These are phyloP conservation scores for Schizopygopsis pylzovi DNA, from an alignment of 2,797 vertebrate species.

Conservation along the genomic window DNA sequence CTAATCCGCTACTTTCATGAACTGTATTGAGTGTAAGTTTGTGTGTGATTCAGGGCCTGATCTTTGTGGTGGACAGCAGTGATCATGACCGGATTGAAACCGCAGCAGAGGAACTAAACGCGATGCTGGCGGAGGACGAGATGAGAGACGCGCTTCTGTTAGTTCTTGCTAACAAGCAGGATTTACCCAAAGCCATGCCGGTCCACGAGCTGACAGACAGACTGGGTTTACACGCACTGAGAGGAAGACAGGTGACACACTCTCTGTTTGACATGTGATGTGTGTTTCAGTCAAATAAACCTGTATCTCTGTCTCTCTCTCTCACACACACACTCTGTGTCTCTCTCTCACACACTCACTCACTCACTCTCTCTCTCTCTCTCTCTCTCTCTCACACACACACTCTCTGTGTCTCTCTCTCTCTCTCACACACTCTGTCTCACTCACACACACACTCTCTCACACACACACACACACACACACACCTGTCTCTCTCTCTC, in stretches of 20 bases:
- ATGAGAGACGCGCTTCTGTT: constrained; percentile 49
- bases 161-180: constrained; percentile 59
- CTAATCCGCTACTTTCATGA: neutral
- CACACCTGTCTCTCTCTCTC: too few relatives aligned
- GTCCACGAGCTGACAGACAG: constrained; percentile 46
- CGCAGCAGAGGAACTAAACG: constrained; percentile 38
- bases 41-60: constrained; percentile 52
- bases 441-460: too few relatives aligned
- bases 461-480: too few relatives aligned
- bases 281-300: neutral
- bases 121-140: constrained; percentile 49
- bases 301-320: too few relatives aligned
- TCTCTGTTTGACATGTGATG: neutral
- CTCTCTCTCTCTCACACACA: too few relatives aligned
- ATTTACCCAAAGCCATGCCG: constrained; percentile 51
- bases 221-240: constrained; percentile 35
- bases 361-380: too few relatives aligned
- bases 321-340: too few relatives aligned
- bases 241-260: constrained; percentile 39
- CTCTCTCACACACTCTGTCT: too few relatives aligned
- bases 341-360: too few relatives aligned
- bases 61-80: constrained; percentile 59
- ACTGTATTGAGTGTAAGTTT: neutral
- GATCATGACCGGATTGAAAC: constrained; percentile 53
- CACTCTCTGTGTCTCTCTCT: too few relatives aligned